phyloP scores from a whole-genome alignment of 1,140 invertebrate species.

The Microvelia longipes region DNA sequence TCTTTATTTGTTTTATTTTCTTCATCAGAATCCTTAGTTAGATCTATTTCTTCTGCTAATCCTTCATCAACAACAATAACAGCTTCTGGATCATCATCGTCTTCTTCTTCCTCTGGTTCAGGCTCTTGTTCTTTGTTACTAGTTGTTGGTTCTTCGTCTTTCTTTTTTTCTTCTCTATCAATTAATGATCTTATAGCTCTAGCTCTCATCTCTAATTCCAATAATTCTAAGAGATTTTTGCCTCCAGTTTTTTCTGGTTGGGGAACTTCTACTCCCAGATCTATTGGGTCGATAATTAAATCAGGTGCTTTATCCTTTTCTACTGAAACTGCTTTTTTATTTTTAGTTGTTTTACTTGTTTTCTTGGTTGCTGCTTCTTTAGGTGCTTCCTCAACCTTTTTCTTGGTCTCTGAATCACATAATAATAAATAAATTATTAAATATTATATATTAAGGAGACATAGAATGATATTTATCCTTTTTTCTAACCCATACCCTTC shows the following conservation, averaged over 20 bases:
- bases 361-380: background rate
- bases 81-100: background rate
- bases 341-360: slow-evolving; percentile 4
- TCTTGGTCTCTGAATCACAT: background rate
- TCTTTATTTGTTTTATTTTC: background rate
- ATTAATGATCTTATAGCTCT: slow-evolving; percentile 35
- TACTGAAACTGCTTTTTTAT: background rate
- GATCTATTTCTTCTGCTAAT: background rate
- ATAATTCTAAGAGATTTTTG: slow-evolving; percentile 34
- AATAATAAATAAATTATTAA: too few species aligned
- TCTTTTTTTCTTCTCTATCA: slow-evolving; percentile 11
- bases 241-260: slow-evolving; percentile 30
- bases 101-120: background rate
- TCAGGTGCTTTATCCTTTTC: background rate
- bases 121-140: slow-evolving; percentile 2
- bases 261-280: slow-evolving; percentile 1
- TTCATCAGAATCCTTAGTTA: slow-evolving; percentile 1
- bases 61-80: slow-evolving; percentile 1
- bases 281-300: background rate
- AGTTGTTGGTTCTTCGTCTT: background rate
- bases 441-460: too few species aligned
- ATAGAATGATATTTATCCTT: too few species aligned
- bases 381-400: background rate
- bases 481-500: too few species aligned
- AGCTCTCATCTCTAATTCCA: slow-evolving; percentile 39